Conservation (phyloP, 2,888 invertebrate genomes). For the Limnephilus auricula region DNA sequence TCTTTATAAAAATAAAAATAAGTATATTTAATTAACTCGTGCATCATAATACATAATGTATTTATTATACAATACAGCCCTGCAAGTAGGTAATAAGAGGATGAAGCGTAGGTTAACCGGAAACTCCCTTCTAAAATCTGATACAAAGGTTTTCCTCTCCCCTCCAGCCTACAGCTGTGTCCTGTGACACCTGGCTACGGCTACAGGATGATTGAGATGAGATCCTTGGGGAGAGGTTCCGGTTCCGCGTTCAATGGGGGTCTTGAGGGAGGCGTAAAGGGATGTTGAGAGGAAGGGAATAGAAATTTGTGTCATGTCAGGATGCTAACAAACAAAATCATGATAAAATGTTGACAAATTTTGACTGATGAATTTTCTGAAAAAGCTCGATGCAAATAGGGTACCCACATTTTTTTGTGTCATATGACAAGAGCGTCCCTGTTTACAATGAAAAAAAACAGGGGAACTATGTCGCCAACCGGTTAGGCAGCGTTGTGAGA, state of each 20-base stretch:
- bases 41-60: no score
- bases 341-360: not conserved
- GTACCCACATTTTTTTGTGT: no score
- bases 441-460: no score
- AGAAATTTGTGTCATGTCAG: not conserved
- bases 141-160: not conserved
- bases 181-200: not conserved
- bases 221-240: not conserved
- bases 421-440: no score
- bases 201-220: not conserved
- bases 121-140: constrained; percentile 1
- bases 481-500: no score
- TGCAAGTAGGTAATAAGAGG: not conserved
- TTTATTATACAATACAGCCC: not conserved
- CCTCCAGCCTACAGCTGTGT: not conserved
- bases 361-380: no score
- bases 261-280: not conserved
- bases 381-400: no score
- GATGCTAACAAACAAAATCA: not conserved
- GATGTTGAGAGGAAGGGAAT: not conserved
- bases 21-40: no score
- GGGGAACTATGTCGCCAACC: no score
- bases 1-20: no score
- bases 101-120: not conserved
- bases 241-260: not conserved